Evolutionary conservation across 2,797 vertebrate genomes (phyloP).

Genomic region (Scolopax bukidnonensis): DNA sequence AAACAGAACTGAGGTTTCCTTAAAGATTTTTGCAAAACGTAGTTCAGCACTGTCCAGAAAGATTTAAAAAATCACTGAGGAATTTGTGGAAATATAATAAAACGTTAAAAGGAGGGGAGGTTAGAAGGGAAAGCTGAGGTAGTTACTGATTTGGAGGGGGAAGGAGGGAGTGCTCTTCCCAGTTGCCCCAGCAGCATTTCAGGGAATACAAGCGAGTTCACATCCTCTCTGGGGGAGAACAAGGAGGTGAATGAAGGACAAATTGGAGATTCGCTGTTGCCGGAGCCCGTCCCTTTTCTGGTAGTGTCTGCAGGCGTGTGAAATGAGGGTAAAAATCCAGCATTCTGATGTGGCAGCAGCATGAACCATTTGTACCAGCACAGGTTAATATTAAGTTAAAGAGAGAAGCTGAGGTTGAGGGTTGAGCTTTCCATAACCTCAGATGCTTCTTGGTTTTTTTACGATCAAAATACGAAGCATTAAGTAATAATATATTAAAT

Average conservation of each 20-base stretch:
- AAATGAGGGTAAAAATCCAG: not conserved
- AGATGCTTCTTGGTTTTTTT: not conserved
- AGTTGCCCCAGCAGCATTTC: not conserved
- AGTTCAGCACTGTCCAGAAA: not conserved
- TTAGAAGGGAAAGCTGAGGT: not conserved
- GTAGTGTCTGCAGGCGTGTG: not conserved
- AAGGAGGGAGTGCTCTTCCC: not conserved
- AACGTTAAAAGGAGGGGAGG: not conserved
- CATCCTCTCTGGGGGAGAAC: not conserved
- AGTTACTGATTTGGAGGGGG: not conserved
- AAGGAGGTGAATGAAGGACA: not conserved
- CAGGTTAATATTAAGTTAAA: not conserved
- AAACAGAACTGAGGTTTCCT: conserved; percentile 32
- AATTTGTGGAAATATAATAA: not conserved
- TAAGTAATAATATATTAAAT: not conserved
- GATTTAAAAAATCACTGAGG: not conserved
- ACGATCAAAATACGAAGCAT: not conserved
- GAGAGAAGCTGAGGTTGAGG: not conserved
- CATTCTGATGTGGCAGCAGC: not conserved
- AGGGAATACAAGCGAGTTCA: not conserved
- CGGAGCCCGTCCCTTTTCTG: not conserved
- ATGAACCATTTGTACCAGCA: not conserved
- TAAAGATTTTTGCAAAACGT: not conserved
- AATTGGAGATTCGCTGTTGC: not conserved
- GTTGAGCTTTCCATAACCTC: not conserved